phyloP scores from a whole-genome alignment of 2,113 vertebrate species.

The Pollachius pollachius region DNA sequence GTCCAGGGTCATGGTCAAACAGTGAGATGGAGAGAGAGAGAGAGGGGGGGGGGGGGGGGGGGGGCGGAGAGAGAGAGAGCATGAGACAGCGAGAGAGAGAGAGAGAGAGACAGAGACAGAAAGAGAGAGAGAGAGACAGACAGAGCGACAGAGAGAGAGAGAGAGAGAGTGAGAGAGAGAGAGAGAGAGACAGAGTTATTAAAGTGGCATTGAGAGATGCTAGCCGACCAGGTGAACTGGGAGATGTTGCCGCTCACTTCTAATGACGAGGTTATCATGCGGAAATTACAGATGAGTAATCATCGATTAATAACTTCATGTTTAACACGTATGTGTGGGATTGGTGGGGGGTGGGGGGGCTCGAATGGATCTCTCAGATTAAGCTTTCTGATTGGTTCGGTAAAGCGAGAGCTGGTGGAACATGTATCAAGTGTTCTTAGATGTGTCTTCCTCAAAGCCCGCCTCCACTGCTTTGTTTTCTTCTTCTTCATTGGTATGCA shows the following conservation, averaged over 20 bases:
- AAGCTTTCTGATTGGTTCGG: conserved; percentile 64
- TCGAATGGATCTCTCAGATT: conserved; percentile 50
- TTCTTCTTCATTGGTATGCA: conserved; percentile 71
- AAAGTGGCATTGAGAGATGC: conserved; percentile 16
- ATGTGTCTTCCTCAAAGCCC: conserved; percentile 69
- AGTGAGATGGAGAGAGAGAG: neutral
- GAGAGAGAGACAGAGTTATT: conserved; percentile 15
- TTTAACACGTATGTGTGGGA: conserved; percentile 65
- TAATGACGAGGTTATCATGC: conserved; percentile 66
- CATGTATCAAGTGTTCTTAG: conserved; percentile 61
- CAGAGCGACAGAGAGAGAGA: no score
- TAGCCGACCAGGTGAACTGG: conserved; percentile 45
- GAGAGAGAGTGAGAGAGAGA: no score
- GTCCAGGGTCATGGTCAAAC: conserved; percentile 25
- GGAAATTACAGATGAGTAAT: conserved; percentile 64
- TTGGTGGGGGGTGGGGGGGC: conserved; percentile 40
- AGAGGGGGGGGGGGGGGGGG: no score
- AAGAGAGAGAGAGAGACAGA: neutral
- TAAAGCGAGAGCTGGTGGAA: conserved; percentile 58
- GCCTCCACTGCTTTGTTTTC: conserved; percentile 29
- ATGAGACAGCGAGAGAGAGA: no score
- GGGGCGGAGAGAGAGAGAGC: neutral
- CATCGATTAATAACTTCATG: conserved; percentile 67
- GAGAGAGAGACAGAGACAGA: conserved; percentile 8
- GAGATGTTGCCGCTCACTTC: conserved; percentile 40